These are phyloP conservation scores for Paratilapia polleni DNA, from an alignment of 2,113 vertebrate species.

Conservation along the genomic window DNA sequence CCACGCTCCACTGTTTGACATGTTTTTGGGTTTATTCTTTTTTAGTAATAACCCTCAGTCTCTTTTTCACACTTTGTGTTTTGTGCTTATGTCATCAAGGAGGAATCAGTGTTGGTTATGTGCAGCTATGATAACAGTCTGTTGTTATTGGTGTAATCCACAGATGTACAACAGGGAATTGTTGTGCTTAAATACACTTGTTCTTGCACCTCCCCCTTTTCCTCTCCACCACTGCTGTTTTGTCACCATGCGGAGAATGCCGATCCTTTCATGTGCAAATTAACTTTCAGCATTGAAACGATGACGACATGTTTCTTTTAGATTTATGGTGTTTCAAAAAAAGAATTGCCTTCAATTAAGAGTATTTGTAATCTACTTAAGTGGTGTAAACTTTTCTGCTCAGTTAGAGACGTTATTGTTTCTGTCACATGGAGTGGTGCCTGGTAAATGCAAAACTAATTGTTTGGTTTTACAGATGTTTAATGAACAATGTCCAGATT, in stretches of 20 bases:
- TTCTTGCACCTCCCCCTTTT: not conserved
- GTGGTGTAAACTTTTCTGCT: not conserved
- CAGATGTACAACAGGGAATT: conserved; percentile 8
- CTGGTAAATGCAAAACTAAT: not conserved
- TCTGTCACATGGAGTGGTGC: not conserved
- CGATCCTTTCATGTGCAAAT: conserved; percentile 37
- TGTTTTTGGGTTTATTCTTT: not conserved
- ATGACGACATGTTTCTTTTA: not conserved
- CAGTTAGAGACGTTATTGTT: not conserved
- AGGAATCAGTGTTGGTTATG: conserved; percentile 34
- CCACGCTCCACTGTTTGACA: not conserved
- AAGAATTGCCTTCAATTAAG: not conserved
- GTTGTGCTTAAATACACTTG: conserved; percentile 38
- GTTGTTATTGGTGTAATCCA: conserved; percentile 56
- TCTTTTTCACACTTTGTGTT: not conserved
- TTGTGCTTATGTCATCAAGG: conserved; percentile 18
- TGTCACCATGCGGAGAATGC: conserved; percentile 7
- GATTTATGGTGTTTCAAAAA: not conserved
- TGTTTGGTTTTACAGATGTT: not conserved
- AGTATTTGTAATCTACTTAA: not conserved
- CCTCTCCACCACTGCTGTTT: not conserved
- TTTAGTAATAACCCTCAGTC: not conserved
- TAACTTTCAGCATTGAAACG: not conserved
- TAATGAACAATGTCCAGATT: not conserved
- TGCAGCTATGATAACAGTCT: conserved; percentile 36